Evolutionary conservation across 2,888 invertebrate species (phyloP), one percentile per base, ranked within the genome.

Genomic region (Trissolcus japonicus): DNA sequence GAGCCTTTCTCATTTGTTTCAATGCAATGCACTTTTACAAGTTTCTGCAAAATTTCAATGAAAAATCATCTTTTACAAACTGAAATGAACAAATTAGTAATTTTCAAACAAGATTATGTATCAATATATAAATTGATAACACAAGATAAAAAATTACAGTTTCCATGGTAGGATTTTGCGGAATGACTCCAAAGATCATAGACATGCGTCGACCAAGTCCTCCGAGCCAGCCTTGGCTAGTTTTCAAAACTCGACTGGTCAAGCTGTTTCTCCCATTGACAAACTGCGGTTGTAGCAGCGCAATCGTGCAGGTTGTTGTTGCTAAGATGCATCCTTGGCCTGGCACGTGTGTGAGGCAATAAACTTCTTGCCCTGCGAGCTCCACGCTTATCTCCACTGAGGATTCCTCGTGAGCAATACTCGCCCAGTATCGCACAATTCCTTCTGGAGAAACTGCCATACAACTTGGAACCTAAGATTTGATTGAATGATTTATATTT

Each of bases 361-460:
- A 95, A 83, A 96, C 96, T 90, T 96, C 96, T 89, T 96, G 95
- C 0, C 96, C 96, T 29, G 96, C 95, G 40, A 98, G 90, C 85
- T 97, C 97, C 1, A 95, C 94, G 68, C 93, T 94, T 51, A 94
- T 93, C 87, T 98, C 98, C 13, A 94, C 92, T 11, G 95, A 96
- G 0, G 94, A 94, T 0, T 94, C 94, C 86, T 97, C 97, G 82
- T 97, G 96, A 0, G 95, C 95, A 43, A 98, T 93, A 4, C 95
- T 95, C 0, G 95, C 93, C 98, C 98, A 98, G 89, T 95, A 98
- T n/a, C 98, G 93, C 0, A 97, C 94, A 59, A 94, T 93, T 41
- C 98, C 98, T 86, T 98, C 98, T 0, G 98, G 97, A 0, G 98
- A 97, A 0, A 97, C 96, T 14, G 97, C 97, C 82, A 98, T 93